Conservation (phyloP, 2,113 vertebrate species). For the Boleophthalmus pectinirostris region DNA sequence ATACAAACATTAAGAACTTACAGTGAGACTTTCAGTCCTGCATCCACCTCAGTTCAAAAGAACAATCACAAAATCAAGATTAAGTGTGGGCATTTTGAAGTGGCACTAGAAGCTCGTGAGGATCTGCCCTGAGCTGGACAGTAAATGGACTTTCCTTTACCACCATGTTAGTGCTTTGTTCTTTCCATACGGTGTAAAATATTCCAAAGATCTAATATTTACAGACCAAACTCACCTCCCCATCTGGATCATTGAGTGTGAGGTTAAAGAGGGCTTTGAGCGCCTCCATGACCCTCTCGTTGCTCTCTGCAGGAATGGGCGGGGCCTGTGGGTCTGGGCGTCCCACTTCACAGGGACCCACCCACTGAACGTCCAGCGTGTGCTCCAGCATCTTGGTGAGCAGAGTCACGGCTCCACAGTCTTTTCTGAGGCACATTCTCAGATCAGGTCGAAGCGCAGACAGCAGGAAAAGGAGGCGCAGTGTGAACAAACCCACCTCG, state of each 20-base stretch:
- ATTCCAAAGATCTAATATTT: too few relatives aligned
- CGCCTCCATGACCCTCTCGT: constrained; percentile 90
- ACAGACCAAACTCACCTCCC: constrained; percentile 81
- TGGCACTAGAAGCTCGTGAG: neutral
- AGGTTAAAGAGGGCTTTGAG: constrained; percentile 97
- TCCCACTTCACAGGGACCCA: constrained; percentile 83
- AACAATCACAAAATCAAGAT: constrained; percentile 1
- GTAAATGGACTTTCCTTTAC: too few relatives aligned
- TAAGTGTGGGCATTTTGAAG: neutral
- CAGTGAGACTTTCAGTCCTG: constrained; percentile 15
- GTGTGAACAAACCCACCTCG: constrained; percentile 92
- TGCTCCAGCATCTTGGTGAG: constrained; percentile 90
- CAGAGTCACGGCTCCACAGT: constrained; percentile 84
- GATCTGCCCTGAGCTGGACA: neutral
- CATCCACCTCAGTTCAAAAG: constrained; percentile 11
- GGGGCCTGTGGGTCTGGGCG: constrained; percentile 75
- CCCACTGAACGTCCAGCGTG: constrained; percentile 88
- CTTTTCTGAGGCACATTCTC: constrained; percentile 81
- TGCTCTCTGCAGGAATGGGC: constrained; percentile 84
- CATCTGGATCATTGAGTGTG: constrained; percentile 86
- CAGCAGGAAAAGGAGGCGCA: constrained; percentile 94
- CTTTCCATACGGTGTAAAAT: neutral
- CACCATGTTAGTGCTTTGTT: neutral
- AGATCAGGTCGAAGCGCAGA: constrained; percentile 90
- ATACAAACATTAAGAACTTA: constrained; percentile 23